Percentiles rank a stretch among this genome's conserved stretches.
Conservation (phyloP, 2,888 invertebrate genomes). For the Drosophila sordidula region DNA sequence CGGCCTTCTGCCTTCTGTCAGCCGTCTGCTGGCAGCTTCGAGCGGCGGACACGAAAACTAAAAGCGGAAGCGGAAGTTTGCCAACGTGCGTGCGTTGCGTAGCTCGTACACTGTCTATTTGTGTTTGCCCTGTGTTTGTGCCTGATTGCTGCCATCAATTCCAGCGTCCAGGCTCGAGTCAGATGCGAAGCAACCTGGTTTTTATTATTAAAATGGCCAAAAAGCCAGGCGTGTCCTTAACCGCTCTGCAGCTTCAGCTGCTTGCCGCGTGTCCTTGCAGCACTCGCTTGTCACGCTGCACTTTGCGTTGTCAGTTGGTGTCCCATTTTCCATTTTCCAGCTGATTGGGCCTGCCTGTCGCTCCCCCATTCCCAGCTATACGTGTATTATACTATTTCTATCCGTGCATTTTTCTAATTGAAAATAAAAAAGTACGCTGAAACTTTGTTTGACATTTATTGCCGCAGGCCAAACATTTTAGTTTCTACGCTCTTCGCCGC, state of each 20-base stretch:
- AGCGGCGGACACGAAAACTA: constrained; percentile 66
- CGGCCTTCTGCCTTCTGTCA: constrained; percentile 58
- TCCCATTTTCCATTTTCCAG: constrained; percentile 28
- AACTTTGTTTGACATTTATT: constrained; percentile 75
- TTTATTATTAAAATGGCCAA: constrained; percentile 40
- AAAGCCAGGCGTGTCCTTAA: constrained; percentile 3
- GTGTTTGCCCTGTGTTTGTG: constrained; percentile 26
- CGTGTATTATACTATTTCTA: constrained; percentile 3
- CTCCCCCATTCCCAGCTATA: background rate
- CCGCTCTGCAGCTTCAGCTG: background rate
- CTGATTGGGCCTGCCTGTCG: constrained; percentile 28
- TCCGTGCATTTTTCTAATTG: constrained; percentile 63
- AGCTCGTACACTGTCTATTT: constrained; percentile 5
- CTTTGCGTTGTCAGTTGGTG: constrained; percentile 38
- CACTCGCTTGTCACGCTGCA: constrained; percentile 54
- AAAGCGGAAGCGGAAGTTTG: constrained; percentile 78
- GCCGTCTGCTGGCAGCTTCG: constrained; percentile 17
- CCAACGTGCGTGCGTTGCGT: constrained; percentile 58
- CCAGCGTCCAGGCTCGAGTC: constrained; percentile 25
- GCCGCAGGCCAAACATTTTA: constrained; percentile 72
- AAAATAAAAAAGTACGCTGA: constrained; percentile 56
- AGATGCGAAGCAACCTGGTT: constrained; percentile 28
- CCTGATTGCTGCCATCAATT: constrained; percentile 52
- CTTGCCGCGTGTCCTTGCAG: constrained; percentile 14
- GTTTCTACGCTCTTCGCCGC: constrained; percentile 41